A percentile compares a stretch with the other conserved stretches of the same genome.
These are phyloP conservation scores for Onychomys leucogaster DNA, from an alignment of 2,797 vertebrate species.

Conservation along the genomic window DNA sequence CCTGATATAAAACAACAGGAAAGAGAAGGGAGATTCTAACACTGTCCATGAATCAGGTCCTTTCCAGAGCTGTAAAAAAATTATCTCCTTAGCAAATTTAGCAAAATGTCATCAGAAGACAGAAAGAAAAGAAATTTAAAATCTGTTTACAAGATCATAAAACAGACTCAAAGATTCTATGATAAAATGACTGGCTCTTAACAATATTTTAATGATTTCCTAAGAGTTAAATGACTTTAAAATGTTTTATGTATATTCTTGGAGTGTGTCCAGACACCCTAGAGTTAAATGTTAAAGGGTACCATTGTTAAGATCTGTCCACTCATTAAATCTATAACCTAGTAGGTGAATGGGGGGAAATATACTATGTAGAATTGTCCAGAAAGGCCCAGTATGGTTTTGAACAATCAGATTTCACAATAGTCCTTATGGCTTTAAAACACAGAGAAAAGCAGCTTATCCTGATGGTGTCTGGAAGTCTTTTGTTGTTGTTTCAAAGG, in stretches of 20 bases:
- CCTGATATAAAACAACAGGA: slow-evolving; percentile 48
- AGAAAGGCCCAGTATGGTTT: slow-evolving; percentile 60
- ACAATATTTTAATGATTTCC: slow-evolving; percentile 69
- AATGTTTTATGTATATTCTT: slow-evolving; percentile 40
- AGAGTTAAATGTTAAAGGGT: slow-evolving; percentile 62
- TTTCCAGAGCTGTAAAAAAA: background rate
- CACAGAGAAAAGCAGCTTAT: slow-evolving; percentile 58
- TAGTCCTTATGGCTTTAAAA: slow-evolving; percentile 52
- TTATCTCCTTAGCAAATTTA: slow-evolving; percentile 40
- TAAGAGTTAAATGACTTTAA: slow-evolving; percentile 66
- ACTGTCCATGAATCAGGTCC: background rate
- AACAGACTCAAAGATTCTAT: slow-evolving; percentile 31
- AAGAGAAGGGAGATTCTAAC: background rate
- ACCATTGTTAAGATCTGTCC: slow-evolving; percentile 60
- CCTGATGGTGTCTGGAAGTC: slow-evolving; percentile 3
- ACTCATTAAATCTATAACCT: slow-evolving; percentile 74
- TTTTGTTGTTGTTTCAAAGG: background rate
- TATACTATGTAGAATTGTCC: slow-evolving; percentile 56
- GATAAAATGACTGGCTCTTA: slow-evolving; percentile 55
- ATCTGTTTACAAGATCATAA: slow-evolving; percentile 56
- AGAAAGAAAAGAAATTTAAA: slow-evolving; percentile 38
- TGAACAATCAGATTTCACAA: slow-evolving; percentile 77
- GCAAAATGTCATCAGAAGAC: background rate
- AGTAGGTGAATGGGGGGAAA: slow-evolving; percentile 68
- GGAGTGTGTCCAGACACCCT: slow-evolving; percentile 23